Percentiles rank a stretch among this genome's conserved stretches.
These are phyloP conservation scores for Ginglymostoma cirratum DNA, from an alignment of 2,113 vertebrate species.

Conservation along the genomic window DNA sequence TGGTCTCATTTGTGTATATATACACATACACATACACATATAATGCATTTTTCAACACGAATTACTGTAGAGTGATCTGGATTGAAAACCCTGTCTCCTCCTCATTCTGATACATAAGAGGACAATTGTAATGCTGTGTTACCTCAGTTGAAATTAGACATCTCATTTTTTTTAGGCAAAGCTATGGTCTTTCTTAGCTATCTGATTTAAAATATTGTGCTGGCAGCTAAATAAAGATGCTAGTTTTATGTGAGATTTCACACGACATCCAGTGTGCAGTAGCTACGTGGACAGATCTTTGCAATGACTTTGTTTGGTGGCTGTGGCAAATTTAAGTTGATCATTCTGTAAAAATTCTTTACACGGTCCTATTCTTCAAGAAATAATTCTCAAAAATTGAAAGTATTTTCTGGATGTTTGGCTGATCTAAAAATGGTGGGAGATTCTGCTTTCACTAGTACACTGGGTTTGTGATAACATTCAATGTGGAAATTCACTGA, in stretches of 20 bases:
- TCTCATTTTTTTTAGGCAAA: not conserved
- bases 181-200: too few species aligned
- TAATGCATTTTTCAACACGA: not conserved
- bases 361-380: not conserved
- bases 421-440: not conserved
- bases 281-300: not conserved
- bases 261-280: not conserved
- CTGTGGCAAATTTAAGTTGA: not conserved
- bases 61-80: not conserved
- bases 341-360: not conserved
- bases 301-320: not conserved
- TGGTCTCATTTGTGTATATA: too few species aligned
- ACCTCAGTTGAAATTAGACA: not conserved
- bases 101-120: not conserved
- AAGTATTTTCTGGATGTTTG: not conserved
- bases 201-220: not conserved
- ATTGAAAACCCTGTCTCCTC: not conserved
- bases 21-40: too few species aligned
- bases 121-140: not conserved
- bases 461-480: not conserved
- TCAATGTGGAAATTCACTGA: not conserved
- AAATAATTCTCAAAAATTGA: not conserved
- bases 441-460: not conserved
- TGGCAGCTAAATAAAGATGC: not conserved
- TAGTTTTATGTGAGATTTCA: not conserved